Percentiles rank a stretch among this genome's conserved stretches.
phyloP scores from a whole-genome alignment of 2,888 invertebrate species.

The Mamestra brassicae region DNA sequence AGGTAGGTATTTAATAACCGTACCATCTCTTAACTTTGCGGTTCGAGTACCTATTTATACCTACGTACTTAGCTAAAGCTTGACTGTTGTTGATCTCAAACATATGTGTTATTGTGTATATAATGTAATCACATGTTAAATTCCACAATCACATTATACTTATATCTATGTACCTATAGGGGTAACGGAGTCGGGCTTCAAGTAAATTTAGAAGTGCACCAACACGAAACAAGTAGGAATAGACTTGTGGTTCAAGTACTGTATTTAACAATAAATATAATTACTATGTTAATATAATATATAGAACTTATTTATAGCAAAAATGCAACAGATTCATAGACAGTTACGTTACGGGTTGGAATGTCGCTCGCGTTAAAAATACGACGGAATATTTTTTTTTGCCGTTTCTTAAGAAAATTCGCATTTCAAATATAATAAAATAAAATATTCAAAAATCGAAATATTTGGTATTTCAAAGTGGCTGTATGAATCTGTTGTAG shows the following conservation, averaged over 20 bases:
- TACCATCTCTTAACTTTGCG: constrained; percentile 67
- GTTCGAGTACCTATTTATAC: constrained; percentile 71
- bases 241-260: constrained; percentile 86
- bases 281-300: constrained; percentile 76
- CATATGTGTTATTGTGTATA: constrained; percentile 88
- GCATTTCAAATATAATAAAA: not conserved
- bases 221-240: constrained; percentile 87
- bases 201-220: constrained; percentile 87
- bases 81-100: constrained; percentile 90
- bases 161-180: constrained; percentile 80
- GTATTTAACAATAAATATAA: constrained; percentile 83
- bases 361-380: constrained; percentile 1
- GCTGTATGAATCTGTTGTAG: constrained; percentile 77
- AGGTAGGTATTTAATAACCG: constrained; percentile 59
- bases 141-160: constrained; percentile 82
- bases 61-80: constrained; percentile 85
- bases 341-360: constrained; percentile 24
- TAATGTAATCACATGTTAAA: constrained; percentile 90
- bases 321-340: constrained; percentile 77
- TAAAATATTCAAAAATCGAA: not conserved
- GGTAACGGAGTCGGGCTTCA: constrained; percentile 83
- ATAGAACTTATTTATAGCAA: constrained; percentile 75
- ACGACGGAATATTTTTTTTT: not conserved
- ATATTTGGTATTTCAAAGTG: not conserved
- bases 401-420: not conserved